Base-by-base conservation (phyloP, 2,888 invertebrate species). In the Dolichomitus sp. region DNA sequence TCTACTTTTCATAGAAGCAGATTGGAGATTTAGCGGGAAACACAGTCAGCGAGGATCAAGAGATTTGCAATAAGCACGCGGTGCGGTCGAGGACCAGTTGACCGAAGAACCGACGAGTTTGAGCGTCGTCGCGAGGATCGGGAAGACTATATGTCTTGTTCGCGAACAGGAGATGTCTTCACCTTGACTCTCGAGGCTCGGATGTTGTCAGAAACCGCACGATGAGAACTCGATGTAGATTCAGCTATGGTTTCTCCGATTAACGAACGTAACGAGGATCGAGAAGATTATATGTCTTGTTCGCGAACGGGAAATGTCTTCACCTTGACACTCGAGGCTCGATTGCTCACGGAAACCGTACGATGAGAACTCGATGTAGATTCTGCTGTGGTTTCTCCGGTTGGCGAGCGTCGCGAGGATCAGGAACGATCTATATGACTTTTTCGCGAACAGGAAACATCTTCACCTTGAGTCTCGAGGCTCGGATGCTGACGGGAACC, bases 151-250 rank as follows among this genome's bases (percentile, higher is more conserved):
- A 59, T 52, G 50, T 75, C 59, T 80, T 23, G 1, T 23, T 84
- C 88, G 91, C 84, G 86, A 91, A 91, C 91, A 89, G 89, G 87
- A 86, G 84, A 87, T 88, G 90, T 92, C 89, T 84, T 87, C 92
- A 90, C 91, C 89, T 90, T 86, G 86, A 48, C 30, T 69, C 80
- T 80, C 19, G 19, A 3, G 19, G 11, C 0, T 12, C 83, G 78
- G 73, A 87, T 81, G 91, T 85, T 90, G 89, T 91, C 90, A 90
- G 88, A 88, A 87, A 76, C 84, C 78, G 83, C 79, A 83, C 30
- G 30, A 11, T 17, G 19, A 30, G n/a, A 30, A 37, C n/a, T 30
- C 33, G 30, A 7, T n/a, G 54, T 23, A 14, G 23, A 54, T 54
- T n/a, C 54, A 3, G 23, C 2, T 23, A 2, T 23, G 23, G 23